Conservation (phyloP, 2,113 vertebrate species). For the Rhinolophus sinicus region DNA sequence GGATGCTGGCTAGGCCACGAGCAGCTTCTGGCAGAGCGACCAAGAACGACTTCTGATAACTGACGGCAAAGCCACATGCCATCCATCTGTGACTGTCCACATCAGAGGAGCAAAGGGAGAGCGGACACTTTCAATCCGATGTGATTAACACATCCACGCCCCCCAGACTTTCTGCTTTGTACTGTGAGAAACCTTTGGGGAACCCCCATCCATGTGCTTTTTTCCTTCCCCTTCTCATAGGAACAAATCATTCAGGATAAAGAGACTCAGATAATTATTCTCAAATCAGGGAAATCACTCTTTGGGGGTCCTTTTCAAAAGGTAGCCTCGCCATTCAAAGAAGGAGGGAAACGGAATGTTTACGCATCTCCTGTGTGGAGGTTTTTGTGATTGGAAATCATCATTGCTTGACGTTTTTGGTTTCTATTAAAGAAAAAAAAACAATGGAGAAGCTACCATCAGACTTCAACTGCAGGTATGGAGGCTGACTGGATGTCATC, state of each 20-base stretch:
- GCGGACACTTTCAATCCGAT: background rate
- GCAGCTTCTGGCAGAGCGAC: background rate
- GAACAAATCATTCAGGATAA: background rate
- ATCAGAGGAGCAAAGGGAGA: background rate
- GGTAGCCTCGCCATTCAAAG: background rate
- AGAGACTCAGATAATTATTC: background rate
- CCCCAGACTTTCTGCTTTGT: background rate
- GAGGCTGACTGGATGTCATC: fast-evolving
- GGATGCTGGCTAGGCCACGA: background rate
- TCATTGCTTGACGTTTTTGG: background rate
- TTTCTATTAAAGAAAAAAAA: background rate
- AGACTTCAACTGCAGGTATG: background rate
- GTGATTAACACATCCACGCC: background rate
- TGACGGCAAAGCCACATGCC: background rate
- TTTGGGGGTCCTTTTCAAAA: background rate
- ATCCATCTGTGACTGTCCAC: background rate
- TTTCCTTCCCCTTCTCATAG: background rate
- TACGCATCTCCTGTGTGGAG: no score
- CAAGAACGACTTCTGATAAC: no score
- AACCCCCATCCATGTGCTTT: background rate
- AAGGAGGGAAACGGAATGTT: background rate
- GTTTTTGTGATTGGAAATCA: background rate
- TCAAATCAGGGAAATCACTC: background rate
- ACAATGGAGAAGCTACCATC: background rate
- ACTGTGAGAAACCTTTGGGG: background rate